These are phyloP conservation scores for Dasysyrphus tricinctus DNA, from an alignment of 2,888 invertebrate species.

Conservation along the genomic window DNA sequence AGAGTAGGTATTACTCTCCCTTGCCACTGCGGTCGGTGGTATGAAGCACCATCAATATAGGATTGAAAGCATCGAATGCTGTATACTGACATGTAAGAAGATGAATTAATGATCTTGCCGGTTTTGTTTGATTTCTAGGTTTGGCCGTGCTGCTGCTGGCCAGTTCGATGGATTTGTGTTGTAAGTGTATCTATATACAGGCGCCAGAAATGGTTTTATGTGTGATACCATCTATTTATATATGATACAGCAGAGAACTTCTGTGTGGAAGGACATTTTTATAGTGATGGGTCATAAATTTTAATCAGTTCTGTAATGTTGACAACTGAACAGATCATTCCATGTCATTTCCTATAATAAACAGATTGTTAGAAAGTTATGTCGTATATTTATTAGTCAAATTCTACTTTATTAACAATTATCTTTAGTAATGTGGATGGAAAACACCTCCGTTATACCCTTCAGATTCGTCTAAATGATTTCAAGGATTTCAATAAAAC, in stretches of 20 bases:
- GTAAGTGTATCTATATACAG: background rate
- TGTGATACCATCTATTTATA: conserved; percentile 35
- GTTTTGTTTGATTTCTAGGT: conserved; percentile 75
- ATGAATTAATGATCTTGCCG: conserved; percentile 75
- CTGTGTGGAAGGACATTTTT: conserved; percentile 33
- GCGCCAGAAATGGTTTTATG: conserved; percentile 60
- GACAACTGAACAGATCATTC: conserved; percentile 58
- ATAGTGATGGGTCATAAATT: conserved; percentile 57
- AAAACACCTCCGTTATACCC: too few species aligned
- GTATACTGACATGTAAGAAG: conserved; percentile 68
- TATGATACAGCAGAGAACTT: conserved; percentile 22
- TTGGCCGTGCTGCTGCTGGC: conserved; percentile 49
- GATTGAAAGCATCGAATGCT: conserved; percentile 62
- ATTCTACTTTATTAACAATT: too few species aligned
- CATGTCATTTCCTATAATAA: conserved; percentile 29
- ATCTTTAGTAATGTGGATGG: too few species aligned
- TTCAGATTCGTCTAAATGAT: too few species aligned
- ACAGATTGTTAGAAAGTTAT: conserved; percentile 6
- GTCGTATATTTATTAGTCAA: too few species aligned
- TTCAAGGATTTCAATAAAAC: too few species aligned
- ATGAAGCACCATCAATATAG: conserved; percentile 19
- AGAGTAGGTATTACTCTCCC: background rate
- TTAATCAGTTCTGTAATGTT: conserved; percentile 46
- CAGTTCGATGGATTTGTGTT: conserved; percentile 35
- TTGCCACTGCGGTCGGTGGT: background rate